These are phyloP conservation scores for Muscidifurax raptorellus DNA, from an alignment of 1,140 invertebrate species.

Conservation along the genomic window DNA sequence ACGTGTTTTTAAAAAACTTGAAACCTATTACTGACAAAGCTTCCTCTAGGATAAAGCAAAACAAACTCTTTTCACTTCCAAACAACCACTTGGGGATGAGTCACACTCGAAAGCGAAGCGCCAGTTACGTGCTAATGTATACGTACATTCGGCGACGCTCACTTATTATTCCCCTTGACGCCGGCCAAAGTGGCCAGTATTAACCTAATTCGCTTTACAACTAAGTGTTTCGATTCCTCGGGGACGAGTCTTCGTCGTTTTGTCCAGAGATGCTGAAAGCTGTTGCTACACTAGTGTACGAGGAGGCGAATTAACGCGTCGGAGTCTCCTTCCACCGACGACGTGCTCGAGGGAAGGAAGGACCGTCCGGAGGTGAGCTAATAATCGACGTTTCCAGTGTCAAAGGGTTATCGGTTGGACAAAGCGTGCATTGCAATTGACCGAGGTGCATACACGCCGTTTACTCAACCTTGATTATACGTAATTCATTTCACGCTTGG, in stretches of 20 bases:
- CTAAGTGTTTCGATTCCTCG: not conserved
- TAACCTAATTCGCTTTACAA: constrained; percentile 12
- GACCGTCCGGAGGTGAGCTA: not conserved
- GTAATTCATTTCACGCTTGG: no score
- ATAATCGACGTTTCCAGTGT: not conserved
- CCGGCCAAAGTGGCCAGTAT: not conserved
- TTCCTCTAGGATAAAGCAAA: no score
- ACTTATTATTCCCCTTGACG: constrained; percentile 8
- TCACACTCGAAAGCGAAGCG: no score
- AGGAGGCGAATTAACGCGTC: not conserved
- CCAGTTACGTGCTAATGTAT: not conserved
- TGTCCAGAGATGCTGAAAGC: not conserved
- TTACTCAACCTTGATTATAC: no score
- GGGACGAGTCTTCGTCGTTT: not conserved
- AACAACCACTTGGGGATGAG: no score
- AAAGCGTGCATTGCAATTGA: not conserved
- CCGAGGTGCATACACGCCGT: not conserved
- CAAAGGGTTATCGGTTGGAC: not conserved
- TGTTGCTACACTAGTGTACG: not conserved
- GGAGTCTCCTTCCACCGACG: no score
- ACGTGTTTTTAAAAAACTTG: no score
- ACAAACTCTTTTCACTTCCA: no score
- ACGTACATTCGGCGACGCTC: not conserved
- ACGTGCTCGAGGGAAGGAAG: no score
- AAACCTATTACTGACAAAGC: no score